A percentile compares a stretch with the other conserved stretches of the same genome.
Evolutionary conservation across 2,797 vertebrate genomes (phyloP).

Genomic region (Oreortyx pictus): DNA sequence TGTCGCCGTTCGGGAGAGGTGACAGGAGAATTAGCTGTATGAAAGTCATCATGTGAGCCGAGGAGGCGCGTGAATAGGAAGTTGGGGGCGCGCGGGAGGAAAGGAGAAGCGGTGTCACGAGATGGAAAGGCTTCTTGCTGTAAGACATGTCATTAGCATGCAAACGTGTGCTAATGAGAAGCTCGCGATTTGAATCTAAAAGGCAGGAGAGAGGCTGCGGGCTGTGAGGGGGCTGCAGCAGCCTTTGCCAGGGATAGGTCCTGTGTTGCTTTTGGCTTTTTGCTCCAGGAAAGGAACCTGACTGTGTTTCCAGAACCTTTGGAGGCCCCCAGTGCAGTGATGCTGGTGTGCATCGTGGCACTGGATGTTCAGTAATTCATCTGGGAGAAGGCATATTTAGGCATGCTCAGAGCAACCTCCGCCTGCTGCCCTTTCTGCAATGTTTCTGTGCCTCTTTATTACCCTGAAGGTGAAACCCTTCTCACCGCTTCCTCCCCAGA

Average conservation of each 20-base stretch:
- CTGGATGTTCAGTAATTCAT: slow-evolving; percentile 26
- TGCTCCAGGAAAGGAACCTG: background rate
- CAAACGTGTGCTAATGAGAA: background rate
- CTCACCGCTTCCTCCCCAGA: background rate
- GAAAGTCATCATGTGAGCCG: background rate
- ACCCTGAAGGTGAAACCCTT: background rate
- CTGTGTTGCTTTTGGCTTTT: accelerated
- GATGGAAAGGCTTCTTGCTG: background rate
- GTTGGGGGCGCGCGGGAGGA: background rate
- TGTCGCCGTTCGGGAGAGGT: background rate
- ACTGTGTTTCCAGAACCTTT: background rate
- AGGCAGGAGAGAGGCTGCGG: background rate
- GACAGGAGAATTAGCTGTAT: background rate
- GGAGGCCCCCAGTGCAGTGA: accelerated
- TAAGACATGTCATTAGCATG: background rate
- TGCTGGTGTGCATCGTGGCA: background rate
- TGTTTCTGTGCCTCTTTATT: background rate
- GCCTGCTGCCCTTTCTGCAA: background rate
- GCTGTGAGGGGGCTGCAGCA: background rate
- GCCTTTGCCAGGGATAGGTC: accelerated
- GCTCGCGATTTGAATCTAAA: background rate
- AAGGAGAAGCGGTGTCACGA: slow-evolving; percentile 33
- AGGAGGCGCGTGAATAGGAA: slow-evolving; percentile 24
- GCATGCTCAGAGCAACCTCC: background rate
- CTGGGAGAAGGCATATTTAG: background rate